Evolutionary conservation across 2,888 invertebrate species (phyloP), one percentile per base, ranked within the genome.

Genomic region (Disparrhopalites patrizii): DNA sequence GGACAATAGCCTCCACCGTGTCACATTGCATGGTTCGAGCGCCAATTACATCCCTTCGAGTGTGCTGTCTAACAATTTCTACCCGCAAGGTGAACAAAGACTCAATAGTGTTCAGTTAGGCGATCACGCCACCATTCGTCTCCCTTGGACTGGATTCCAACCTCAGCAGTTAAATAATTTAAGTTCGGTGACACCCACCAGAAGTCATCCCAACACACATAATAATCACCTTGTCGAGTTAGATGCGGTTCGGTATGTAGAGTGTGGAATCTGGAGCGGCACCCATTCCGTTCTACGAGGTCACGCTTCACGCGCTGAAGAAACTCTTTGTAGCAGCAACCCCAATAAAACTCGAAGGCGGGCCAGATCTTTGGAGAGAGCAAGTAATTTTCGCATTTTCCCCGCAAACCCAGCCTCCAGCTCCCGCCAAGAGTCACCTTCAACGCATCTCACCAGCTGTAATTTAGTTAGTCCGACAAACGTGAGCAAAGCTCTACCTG

Each of bases 1-100:
- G 25, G 76, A 76, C 65, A 76, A 76, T 69, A 76, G 67, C 68
- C 67, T 76, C 7, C 74, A 76, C 58, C 68, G 74, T 8, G 70
- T 76, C 50, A 70, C 68, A 28, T 60, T 67, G 5, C 52, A 36
- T 4, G 30, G 28, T 54, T 10, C 47, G 56, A 10, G 20, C 5
- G 28, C n/a, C 47, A 47, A 54, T 33, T 25, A 20, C 13, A 23
- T 30, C 18, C 31, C 43, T 51, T 18, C 38, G 57, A 43, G 25
- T 25, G 62, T 57, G 7, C 55, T 54, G n/a, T 55, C 52, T 13
- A 60, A 40, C 25, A 54, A 67, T 36, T 62, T 52, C 27, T 65
- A 67, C 61, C 67, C 66, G 25, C 61, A 68, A 57, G 67, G 67
- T 18, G 69, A 70, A 31, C 66, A 64, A 38, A 69, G 72, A 54